Base-by-base conservation (phyloP, 2,797 vertebrate species). In the Bradypodion pumilum region DNA sequence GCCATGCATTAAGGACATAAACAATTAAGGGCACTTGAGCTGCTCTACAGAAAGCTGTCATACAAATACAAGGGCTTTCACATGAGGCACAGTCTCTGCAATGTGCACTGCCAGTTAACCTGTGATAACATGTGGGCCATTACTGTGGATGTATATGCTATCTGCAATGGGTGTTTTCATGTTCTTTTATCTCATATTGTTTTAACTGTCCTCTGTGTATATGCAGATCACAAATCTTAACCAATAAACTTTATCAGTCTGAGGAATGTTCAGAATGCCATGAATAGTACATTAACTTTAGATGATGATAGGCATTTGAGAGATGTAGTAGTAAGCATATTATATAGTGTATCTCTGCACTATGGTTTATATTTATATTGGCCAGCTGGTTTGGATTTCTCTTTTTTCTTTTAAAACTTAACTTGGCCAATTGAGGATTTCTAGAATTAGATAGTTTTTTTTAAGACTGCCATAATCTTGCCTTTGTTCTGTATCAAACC, bases 11-110 rank as follows among this genome's bases (percentile, higher is more conserved):
- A 95, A 95, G 94, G 95, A 95, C 93, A 94, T 95, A 96, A 96
- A 96, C 96, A 96, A 96, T 96, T 96, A 96, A 95, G 94, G 89
- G 92, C 91, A 95, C 95, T 97, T 96, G 94, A 96, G 92, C 94
- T 94, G 80, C 90, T 94, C 90, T 93, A 86, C 92, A 91, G 88
- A 96, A 94, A 96, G 95, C 95, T 91, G 91, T 91, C 19, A 0
- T 74, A 86, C 90, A 95, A 91, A 93, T 92, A 90, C 52, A 83
- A 95, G 92, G 86, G 94, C 91, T 93, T 96, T 92, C 92, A 91
- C 88, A 56, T 73, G 90, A 90, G 88, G 92, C 93, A 88, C 78
- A 88, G 87, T 91, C 93, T 90, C 89, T 88, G 82, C 89, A 89
- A 52, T 90, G 92, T 94, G 86, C 92, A 91, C 94, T 91, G 69